These are phyloP conservation scores for Zaprionus capensis DNA, from an alignment of 1,140 invertebrate genomes.

Conservation along the genomic window DNA sequence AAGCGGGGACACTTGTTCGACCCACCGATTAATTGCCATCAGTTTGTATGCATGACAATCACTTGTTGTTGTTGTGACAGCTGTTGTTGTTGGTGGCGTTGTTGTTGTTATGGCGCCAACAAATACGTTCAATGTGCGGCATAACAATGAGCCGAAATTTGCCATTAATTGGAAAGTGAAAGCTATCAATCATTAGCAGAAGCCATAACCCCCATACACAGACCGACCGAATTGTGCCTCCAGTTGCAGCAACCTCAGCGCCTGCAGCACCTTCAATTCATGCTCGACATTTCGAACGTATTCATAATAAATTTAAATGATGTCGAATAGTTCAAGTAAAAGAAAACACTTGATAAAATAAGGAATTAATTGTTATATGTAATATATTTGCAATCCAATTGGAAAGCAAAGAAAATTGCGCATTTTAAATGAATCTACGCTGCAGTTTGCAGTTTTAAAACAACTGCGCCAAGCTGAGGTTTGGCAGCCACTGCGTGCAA, in stretches of 20 bases:
- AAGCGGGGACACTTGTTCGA: conserved; percentile 33
- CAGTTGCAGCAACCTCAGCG: neutral
- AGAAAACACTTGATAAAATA: too few species aligned
- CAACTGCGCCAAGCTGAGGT: neutral
- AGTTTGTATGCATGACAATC: conserved; percentile 61
- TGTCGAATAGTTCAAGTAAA: too few species aligned
- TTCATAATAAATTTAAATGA: too few species aligned
- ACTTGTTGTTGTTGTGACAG: conserved; percentile 6
- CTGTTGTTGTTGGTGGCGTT: neutral
- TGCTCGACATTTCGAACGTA: neutral
- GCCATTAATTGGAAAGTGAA: conserved; percentile 63
- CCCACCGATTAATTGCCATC: conserved; percentile 63
- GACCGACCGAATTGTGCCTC: neutral
- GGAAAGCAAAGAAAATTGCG: neutral
- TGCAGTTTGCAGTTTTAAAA: neutral
- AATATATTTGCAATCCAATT: neutral
- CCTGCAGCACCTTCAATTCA: neutral
- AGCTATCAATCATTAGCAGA: conserved; percentile 63
- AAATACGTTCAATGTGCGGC: conserved; percentile 23
- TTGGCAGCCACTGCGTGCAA: neutral
- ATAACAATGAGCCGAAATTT: conserved; percentile 51
- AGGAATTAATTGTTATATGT: too few species aligned
- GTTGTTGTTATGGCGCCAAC: conserved; percentile 29
- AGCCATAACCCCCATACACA: neutral
- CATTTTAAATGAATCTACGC: neutral